Evolutionary conservation across 2,888 invertebrate species (phyloP), one percentile per base, ranked within the genome.

Genomic region (Corbicula japonica): DNA sequence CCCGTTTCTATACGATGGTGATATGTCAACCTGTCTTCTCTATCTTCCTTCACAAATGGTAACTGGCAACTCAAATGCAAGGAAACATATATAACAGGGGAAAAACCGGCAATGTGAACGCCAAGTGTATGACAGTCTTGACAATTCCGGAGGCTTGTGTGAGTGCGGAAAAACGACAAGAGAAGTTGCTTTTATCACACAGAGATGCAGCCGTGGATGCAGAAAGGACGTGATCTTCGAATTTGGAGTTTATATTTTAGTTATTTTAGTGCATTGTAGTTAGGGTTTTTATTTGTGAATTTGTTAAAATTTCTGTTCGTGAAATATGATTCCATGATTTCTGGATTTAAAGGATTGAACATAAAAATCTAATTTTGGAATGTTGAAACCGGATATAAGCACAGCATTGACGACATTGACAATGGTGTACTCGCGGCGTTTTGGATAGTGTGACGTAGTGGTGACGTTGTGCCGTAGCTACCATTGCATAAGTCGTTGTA

Each of bases 81-180:
- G 66, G 77, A 75, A 81, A 81, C 81, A 81, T 81, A 81, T 77
- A 81, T 81, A 81, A 81, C 77, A 46, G 69, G 61, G n/a, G 80
- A 77, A 74, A 74, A 70, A 70, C 74, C 70, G 81, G 81, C 76
- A 74, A 74, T 76, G 71, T 70, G 77, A 81, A 77, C 77, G 60
- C 74, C 73, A 46, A 28, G 32, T 46, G 66, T 77, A 74, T 81
- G 81, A 81, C 81, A 81, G 76, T 28, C 73, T 68, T 81, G 81
- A 81, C 81, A 81, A 58, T 65, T 38, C 30, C 61, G 41, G 68
- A 48, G 71, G 58, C 52, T 52, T n/a, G n/a, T n/a, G n/a, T n/a
- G n/a, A n/a, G n/a, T n/a, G 54, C 46, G 65, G 76, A 66, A 70
- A n/a, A n/a, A 81, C 70, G 74, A 70, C 69, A 74, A 58, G 58